Evolutionary conservation across 2,113 vertebrate genomes (phyloP).

Genomic region (Acrocephalus arundinaceus): DNA sequence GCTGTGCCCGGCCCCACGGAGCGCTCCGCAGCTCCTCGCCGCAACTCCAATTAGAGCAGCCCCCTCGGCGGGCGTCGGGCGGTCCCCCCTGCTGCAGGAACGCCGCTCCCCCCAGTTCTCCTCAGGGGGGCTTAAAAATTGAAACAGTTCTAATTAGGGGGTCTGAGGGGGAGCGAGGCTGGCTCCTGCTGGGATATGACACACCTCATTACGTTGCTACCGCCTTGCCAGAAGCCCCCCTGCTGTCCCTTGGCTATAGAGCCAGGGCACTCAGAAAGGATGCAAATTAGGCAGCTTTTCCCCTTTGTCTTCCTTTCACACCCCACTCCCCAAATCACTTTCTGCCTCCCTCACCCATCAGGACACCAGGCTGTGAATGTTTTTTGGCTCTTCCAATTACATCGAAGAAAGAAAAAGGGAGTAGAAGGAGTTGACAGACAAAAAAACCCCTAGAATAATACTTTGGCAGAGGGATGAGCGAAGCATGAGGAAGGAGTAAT

Average conservation of each 20-base stretch:
- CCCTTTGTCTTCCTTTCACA: conserved; percentile 35
- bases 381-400: conserved; percentile 10
- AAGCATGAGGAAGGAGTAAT: not conserved
- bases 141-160: conserved; percentile 70
- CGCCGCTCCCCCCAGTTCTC: not conserved
- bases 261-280: conserved; percentile 65
- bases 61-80: not conserved
- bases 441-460: not conserved
- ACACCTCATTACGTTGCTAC: conserved; percentile 66
- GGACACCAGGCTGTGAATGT: not conserved
- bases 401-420: conserved; percentile 18
- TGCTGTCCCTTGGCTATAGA: conserved; percentile 57
- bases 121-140: conserved; percentile 32
- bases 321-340: conserved; percentile 40
- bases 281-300: conserved; percentile 67
- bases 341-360: conserved; percentile 28
- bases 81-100: not conserved
- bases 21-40: fast-evolving
- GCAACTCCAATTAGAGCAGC: conserved; percentile 16
- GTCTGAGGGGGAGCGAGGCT: conserved; percentile 6
- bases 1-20: not conserved
- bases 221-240: conserved; percentile 55
- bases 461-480: not conserved
- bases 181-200: conserved; percentile 58
- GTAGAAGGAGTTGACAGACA: not conserved